Percentiles rank a stretch among this genome's conserved stretches.
Conservation (phyloP, 2,797 vertebrate species). For the Phalloptychus januarius region DNA sequence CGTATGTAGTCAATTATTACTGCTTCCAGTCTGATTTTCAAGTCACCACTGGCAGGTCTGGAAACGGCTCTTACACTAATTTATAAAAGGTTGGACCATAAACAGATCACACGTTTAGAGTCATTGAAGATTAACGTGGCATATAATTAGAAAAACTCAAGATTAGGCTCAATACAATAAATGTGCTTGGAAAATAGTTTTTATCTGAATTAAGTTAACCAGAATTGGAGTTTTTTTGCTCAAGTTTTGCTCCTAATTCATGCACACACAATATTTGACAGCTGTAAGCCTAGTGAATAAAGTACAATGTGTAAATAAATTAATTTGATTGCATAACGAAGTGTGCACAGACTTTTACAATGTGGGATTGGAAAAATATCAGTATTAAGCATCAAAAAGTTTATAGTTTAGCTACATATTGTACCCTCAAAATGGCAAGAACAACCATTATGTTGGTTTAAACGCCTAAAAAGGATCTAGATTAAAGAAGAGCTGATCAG, state of each 20-base stretch:
- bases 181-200: background rate
- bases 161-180: background rate
- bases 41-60: background rate
- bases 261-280: background rate
- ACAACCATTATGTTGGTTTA: background rate
- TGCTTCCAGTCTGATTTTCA: background rate
- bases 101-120: background rate
- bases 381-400: background rate
- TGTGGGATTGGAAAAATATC: background rate
- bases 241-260: background rate
- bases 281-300: background rate
- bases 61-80: background rate
- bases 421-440: background rate
- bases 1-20: background rate
- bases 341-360: background rate
- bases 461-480: background rate
- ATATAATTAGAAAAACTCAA: background rate
- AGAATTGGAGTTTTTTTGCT: background rate
- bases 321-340: background rate
- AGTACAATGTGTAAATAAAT: background rate
- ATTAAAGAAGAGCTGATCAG: background rate
- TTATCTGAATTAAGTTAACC: background rate
- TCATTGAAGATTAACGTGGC: background rate
- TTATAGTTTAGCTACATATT: background rate
- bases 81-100: background rate